Conservation (phyloP, 1,140 invertebrate species). For the Calliphora vicina region DNA sequence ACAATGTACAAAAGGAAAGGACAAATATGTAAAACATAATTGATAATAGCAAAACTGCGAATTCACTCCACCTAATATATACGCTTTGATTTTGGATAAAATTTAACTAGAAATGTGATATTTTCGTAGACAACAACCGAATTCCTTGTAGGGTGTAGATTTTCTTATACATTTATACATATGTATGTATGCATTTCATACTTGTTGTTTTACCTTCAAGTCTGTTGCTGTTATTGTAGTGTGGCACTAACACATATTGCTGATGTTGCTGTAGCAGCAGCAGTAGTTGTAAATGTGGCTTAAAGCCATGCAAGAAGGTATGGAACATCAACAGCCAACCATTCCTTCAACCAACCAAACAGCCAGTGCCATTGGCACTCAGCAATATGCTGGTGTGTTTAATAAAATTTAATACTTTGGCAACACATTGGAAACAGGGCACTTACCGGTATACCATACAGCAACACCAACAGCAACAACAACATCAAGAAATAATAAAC, state of each 20-base stretch:
- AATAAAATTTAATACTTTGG: slow-evolving; percentile 35
- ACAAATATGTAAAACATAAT: no score
- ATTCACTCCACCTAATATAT: no score
- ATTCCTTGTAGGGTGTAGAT: not conserved
- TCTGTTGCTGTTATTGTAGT: slow-evolving; percentile 3
- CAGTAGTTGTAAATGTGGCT: not conserved
- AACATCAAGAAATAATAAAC: not conserved
- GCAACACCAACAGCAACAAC: no score
- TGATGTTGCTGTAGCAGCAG: not conserved
- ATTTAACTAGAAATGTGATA: no score
- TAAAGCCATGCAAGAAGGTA: not conserved
- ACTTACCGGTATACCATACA: slow-evolving; percentile 2
- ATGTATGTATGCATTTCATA: not conserved
- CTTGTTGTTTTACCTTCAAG: not conserved
- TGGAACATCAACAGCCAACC: not conserved
- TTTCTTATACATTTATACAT: no score
- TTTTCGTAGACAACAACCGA: no score
- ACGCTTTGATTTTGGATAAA: no score
- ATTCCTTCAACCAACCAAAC: not conserved
- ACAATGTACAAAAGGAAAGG: no score
- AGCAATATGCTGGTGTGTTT: slow-evolving; percentile 18
- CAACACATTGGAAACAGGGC: slow-evolving; percentile 22
- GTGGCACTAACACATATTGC: not conserved
- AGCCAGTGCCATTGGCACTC: slow-evolving; percentile 25
- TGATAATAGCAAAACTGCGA: no score